Conservation (phyloP, 2,888 invertebrate species). For the Trichopria drosophilae region DNA sequence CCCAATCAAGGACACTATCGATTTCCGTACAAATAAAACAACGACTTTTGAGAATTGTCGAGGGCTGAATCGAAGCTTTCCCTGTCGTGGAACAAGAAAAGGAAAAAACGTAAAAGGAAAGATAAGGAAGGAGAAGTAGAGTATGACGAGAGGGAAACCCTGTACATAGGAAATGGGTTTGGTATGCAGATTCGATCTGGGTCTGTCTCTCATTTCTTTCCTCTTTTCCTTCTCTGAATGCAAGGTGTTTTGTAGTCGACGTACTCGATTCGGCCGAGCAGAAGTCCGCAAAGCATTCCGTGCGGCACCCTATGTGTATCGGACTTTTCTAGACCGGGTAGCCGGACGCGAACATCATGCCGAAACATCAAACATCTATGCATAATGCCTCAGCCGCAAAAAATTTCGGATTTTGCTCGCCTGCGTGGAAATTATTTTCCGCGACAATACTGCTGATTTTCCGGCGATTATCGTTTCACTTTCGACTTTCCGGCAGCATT, state of each 20-base stretch:
- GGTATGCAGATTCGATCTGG: conserved; percentile 53
- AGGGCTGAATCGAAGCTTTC: too few species aligned
- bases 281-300: conserved; percentile 40
- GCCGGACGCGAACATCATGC: neutral
- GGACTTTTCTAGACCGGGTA: neutral
- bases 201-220: conserved; percentile 31
- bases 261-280: conserved; percentile 39
- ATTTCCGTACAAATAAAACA: neutral
- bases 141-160: conserved; percentile 25
- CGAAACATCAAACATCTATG: neutral
- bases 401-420: neutral
- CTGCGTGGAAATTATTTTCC: neutral
- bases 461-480: too few species aligned
- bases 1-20: neutral
- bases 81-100: too few species aligned
- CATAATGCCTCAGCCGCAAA: neutral
- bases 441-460: neutral
- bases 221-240: conserved; percentile 27
- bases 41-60: too few species aligned
- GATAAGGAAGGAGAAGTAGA: conserved; percentile 23
- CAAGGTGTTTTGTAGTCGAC: conserved; percentile 40
- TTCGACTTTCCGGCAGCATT: too few species aligned
- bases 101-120: too few species aligned
- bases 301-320: conserved; percentile 13
- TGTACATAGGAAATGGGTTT: conserved; percentile 47